phyloP scores from a whole-genome alignment of 2,113 vertebrate genomes.

The Nannobrachium achirus region DNA sequence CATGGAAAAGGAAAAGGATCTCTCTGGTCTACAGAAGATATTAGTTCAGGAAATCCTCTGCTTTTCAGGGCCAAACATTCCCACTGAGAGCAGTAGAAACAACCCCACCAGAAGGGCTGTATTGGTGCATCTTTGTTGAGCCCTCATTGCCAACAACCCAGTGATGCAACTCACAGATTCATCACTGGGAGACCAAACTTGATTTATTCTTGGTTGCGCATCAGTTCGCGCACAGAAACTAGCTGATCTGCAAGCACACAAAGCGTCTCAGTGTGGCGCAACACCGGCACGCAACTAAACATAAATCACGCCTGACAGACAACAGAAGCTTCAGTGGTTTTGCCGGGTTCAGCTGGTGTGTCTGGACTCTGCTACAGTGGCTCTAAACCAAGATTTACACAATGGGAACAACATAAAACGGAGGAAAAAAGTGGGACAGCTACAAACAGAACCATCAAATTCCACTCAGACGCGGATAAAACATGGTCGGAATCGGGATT shows the following conservation, averaged over 20 bases:
- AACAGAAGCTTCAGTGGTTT: neutral
- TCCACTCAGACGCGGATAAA: neutral
- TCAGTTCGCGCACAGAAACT: too few relatives aligned
- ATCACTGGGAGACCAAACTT: too few relatives aligned
- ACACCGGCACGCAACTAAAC: neutral
- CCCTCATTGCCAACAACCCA: neutral
- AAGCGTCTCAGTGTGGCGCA: neutral
- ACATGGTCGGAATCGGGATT: neutral
- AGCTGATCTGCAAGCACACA: too few relatives aligned
- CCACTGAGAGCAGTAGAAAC: neutral
- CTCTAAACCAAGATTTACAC: slow-evolving; percentile 12
- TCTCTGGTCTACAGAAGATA: too few relatives aligned
- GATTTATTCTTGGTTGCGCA: too few relatives aligned
- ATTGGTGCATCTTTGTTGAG: neutral
- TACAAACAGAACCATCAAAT: neutral
- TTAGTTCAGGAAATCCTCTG: too few relatives aligned
- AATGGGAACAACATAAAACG: neutral
- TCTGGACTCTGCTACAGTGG: neutral
- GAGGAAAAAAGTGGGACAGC: slow-evolving; percentile 5
- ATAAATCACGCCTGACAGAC: neutral
- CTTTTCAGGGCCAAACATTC: neutral
- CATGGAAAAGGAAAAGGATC: too few relatives aligned
- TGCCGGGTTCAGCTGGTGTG: neutral
- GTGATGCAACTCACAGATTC: neutral
- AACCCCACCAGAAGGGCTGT: neutral